Evolutionary conservation across 1,140 invertebrate species (phyloP), one percentile per base, ranked within the genome.

Genomic region (Tetraneura akinire): DNA sequence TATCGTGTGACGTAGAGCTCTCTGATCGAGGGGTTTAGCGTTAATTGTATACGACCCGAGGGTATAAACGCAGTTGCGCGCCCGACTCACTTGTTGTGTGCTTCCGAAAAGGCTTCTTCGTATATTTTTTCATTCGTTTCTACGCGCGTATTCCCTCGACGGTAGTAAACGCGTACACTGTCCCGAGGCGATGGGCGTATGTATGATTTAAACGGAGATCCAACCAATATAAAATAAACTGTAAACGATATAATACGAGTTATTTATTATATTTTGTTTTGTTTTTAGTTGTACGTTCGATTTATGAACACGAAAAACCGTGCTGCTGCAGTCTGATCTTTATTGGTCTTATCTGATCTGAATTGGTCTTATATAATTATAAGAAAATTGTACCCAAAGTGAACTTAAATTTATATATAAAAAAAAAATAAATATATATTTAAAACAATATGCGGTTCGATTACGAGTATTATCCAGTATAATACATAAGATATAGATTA

Each of bases 171-270:
- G 13, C 21, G 13, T 62, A 45, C 5, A 45, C 53, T 18, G n/a
- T n/a, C 73, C 73, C 73, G 37, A 23, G 74, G 55, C 53, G 55
- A 26, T 47, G 26, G 29, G 74, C 32, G 74, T 47, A 42, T 62
- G 74, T 47, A 42, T 62, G 73, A 26, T 42, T 76, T 53, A 32
- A 74, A 66, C 37, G 49, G 21, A 37, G 11, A 42, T 53, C 71
- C 10, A 5, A 76, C 32, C 18, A 53, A 68, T 47, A 68, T 16
- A 47, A 47, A 13, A 8, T 47, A 13, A 47, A 8, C 1, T 47
- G 18, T 57, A 10, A 4, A 18, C 18, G 18, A 3, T 1, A 26
- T 32, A 21, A 42, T n/a, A 76, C 71, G 71, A 57, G 71, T 55
- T 53, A 16, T 14, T 57, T 9, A 21, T 0, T 47, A 49, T 49